Conservation (phyloP, 1,140 invertebrate species). For the Lordiphosa stackelbergi region DNA sequence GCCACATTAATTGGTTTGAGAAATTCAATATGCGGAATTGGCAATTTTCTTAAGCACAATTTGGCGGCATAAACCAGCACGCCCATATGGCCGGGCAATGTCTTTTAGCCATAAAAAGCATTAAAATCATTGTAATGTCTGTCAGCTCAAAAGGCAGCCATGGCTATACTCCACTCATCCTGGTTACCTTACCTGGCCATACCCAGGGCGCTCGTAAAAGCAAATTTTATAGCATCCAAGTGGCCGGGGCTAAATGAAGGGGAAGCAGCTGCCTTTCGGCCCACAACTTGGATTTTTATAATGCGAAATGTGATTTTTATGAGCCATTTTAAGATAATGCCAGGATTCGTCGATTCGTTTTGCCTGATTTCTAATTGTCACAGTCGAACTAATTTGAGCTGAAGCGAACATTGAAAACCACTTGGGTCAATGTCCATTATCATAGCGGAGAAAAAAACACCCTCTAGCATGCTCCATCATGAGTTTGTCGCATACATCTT, state of each 20-base stretch:
- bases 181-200: conserved; percentile 34
- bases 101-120: conserved; percentile 59
- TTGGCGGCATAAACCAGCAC: conserved; percentile 47
- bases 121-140: conserved; percentile 74
- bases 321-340: conserved; percentile 67
- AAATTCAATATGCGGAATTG: conserved; percentile 40
- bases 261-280: conserved; percentile 47
- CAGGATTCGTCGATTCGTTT: conserved; percentile 42
- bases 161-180: conserved; percentile 17
- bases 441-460: conserved; percentile 4
- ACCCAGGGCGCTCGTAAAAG: conserved; percentile 55
- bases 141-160: conserved; percentile 49
- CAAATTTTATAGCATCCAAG: conserved; percentile 58
- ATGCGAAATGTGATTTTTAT: conserved; percentile 73
- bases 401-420: conserved; percentile 38
- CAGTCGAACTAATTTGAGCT: conserved; percentile 41
- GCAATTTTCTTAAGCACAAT: conserved; percentile 46
- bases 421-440: conserved; percentile 13
- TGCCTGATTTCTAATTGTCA: conserved; percentile 64
- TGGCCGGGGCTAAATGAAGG: conserved; percentile 22
- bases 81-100: conserved; percentile 58
- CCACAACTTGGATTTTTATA: conserved; percentile 53
- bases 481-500: not conserved
- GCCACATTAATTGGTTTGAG: conserved; percentile 32
- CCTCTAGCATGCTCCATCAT: conserved; percentile 1